A percentile compares a stretch with the other conserved stretches of the same genome.
phyloP scores from a whole-genome alignment of 2,113 vertebrate genomes.

The Amphilophus citrinellus region DNA sequence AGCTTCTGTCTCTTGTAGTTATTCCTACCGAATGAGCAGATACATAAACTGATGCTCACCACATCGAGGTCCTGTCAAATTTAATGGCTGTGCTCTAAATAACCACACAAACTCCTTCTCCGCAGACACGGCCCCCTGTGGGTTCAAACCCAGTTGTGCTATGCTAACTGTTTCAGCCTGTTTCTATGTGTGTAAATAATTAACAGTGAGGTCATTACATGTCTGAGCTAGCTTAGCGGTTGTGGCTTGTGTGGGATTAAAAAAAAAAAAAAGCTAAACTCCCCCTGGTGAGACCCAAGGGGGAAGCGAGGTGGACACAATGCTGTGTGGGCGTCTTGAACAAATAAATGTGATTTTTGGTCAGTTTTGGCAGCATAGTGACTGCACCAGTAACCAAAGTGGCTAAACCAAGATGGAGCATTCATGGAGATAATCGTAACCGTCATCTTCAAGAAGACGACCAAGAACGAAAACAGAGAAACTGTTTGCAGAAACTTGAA shows the following conservation, averaged over 20 bases:
- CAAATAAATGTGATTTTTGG: not conserved
- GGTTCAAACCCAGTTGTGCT: not conserved
- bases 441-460: not conserved
- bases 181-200: not conserved
- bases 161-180: not conserved
- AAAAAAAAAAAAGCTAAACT: not conserved
- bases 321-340: too few species aligned
- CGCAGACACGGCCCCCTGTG: not conserved
- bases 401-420: not conserved
- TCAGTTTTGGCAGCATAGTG: not conserved
- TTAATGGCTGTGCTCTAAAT: too few species aligned
- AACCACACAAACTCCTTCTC: not conserved
- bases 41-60: too few species aligned
- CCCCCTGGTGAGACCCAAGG: too few species aligned
- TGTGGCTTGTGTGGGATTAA: too few species aligned
- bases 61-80: too few species aligned
- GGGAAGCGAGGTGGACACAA: too few species aligned
- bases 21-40: too few species aligned
- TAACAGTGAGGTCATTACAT: too few species aligned
- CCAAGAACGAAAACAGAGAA: not conserved
- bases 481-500: not conserved
- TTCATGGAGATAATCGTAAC: rapidly evolving
- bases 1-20: too few species aligned
- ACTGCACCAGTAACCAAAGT: too few species aligned
- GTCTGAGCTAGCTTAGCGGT: too few species aligned